These are phyloP conservation scores for Coccyzus lansbergi DNA, from an alignment of 2,797 vertebrate genomes.

Conservation along the genomic window DNA sequence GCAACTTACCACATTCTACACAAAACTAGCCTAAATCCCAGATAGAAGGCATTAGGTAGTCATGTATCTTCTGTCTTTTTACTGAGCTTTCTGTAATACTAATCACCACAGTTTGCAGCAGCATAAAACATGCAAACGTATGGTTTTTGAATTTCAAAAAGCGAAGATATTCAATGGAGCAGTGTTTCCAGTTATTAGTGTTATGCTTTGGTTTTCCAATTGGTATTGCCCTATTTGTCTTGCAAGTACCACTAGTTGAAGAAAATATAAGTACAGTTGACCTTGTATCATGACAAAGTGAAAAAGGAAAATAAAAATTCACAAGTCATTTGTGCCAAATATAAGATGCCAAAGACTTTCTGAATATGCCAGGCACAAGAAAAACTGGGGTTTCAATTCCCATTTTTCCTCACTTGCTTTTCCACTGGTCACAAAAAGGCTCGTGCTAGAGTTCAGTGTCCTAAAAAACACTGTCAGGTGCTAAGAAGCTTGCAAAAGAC, in stretches of 20 bases:
- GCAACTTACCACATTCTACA: not conserved
- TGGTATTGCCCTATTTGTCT: not conserved
- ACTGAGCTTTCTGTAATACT: not conserved
- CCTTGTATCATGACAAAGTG: not conserved
- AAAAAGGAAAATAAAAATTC: not conserved
- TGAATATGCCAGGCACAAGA: not conserved
- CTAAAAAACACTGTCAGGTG: accelerated
- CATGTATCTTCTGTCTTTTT: not conserved
- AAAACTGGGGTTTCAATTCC: not conserved
- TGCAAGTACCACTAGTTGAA: not conserved
- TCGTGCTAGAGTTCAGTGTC: not conserved
- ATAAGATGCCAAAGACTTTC: not conserved
- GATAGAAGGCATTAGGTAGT: not conserved
- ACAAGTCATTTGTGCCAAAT: not conserved
- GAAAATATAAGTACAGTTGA: not conserved
- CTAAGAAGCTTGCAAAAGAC: not conserved
- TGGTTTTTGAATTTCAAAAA: not conserved
- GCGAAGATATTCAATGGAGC: not conserved
- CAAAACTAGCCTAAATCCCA: not conserved
- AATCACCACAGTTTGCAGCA: not conserved
- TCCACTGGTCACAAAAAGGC: not conserved
- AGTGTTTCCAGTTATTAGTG: not conserved
- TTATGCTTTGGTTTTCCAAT: not conserved
- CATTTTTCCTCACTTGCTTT: not conserved
- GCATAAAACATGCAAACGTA: not conserved